Evolutionary conservation across 2,888 invertebrate genomes (phyloP), one percentile per base, ranked within the genome.

Genomic region (Agriopis marginaria): DNA sequence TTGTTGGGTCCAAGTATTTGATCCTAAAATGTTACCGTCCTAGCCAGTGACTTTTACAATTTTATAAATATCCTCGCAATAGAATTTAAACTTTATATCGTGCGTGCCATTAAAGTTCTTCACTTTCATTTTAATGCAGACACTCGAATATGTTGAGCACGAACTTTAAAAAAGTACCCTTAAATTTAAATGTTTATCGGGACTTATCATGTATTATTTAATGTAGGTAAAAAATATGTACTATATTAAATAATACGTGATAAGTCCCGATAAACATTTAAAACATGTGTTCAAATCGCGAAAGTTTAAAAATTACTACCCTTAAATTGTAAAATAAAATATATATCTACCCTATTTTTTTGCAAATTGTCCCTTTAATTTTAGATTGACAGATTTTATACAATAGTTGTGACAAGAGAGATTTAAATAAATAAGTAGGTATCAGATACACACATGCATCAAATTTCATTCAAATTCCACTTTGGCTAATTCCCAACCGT

Each of bases 21-120:
- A 73, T 63, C 68, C 71, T 55, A 60, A 32, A 81, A 85, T 84
- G 86, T 89, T 89, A 89, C 90, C 91, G 91, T 91, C 90, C 90
- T 82, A 70, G 70, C 87, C 90, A 91, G 91, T 90, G 89, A 89
- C 62, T 64, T 56, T 74, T 76, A 80, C 71, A 75, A 72, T 79
- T 63, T 68, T 73, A 72, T 65, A 60, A 76, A 62, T 49, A 62
- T 60, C 56, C 55, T 62, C 58, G 66, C 66, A 64, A 68, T 74
- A 64, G 8, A 65, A 44, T 59, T 51, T 14, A n/a, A 45, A 64
- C 10, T 61, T 59, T 63, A 32, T n/a, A 62, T 44, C 68, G 82
- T 85, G 83, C 68, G 82, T 85, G 83, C 82, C 82, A 82, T 84
- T 72, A 62, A 75, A 78, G 10, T 79, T 82, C 77, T 80, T 63